Base-by-base conservation (phyloP, 2,113 vertebrate species). In the Numenius arquata region DNA sequence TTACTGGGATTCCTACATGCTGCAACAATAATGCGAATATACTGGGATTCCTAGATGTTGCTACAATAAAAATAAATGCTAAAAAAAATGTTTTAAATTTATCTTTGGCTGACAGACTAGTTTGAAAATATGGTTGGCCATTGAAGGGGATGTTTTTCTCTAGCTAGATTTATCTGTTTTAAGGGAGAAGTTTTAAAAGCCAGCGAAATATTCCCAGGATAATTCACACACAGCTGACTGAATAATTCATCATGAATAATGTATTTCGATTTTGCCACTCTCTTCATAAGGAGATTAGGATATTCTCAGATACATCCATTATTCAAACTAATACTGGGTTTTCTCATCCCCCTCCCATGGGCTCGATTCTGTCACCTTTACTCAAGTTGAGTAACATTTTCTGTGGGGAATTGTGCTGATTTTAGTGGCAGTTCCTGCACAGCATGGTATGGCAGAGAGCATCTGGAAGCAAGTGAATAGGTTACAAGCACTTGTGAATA, bases 171-270 rank as follows among this genome's bases (percentile, higher is more conserved):
- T 95, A 91, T 90, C 76, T 90, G 45, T 82, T 95, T 85, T 81
- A 94, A 84, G 91, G 75, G 68, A 89, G 93, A 94, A 97, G 40
- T 88, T 94, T 87, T 96, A 89, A 95, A 96, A 95, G 94, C 74
- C 71, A 95, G 85, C 0, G 5, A 93, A 89, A 83, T 91, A 97
- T 95, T 96, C 87, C 90, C 95, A 74, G 79, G 94, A 83, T 94
- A 97, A 89, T 96, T 89, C 89, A 92, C 74, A 95, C 79, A 93
- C 91, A 97, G 88, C 86, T 93, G 95, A 96, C 81, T 96, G 93
- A 97, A 95, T 95, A 97, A 96, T 96, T 96, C 85, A 96, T 93
- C 27, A 89, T 91, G 86, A 91, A 96, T 94, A 95, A 96, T 90
- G 76, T 72, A 97, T 96, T 95, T 91, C 85, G 81, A 93, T 94